Conservation (phyloP, 35 echinoderm and acorn worm species). For the Heliocidaris erythrogramma region DNA sequence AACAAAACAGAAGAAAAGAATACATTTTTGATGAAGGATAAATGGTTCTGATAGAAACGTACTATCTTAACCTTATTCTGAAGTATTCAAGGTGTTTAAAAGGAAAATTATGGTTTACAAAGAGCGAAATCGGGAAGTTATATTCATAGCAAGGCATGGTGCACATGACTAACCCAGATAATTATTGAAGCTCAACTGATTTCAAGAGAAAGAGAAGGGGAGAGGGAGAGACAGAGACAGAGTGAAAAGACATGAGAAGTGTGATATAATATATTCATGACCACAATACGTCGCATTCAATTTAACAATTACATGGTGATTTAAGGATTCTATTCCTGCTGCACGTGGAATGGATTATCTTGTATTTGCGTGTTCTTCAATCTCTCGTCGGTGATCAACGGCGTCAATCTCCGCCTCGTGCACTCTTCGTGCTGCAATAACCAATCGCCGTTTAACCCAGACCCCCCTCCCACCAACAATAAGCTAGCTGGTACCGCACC, state of each 20-base stretch:
- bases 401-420: neutral
- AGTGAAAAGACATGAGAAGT: neutral
- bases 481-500: neutral
- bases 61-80: neutral
- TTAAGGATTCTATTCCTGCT: neutral
- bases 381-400: neutral
- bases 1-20: neutral
- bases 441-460: slow-evolving; percentile 22
- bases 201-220: neutral
- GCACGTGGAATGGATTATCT: slow-evolving; percentile 38
- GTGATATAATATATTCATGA: slow-evolving; percentile 29
- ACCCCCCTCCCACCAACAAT: neutral
- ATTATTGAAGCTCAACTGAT: neutral
- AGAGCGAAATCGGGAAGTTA: too few species aligned
- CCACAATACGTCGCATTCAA: slow-evolving; percentile 18
- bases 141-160: too few species aligned
- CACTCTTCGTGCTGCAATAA: neutral
- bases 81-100: neutral
- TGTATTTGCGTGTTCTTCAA: neutral
- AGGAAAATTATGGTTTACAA: neutral
- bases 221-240: neutral
- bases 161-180: neutral
- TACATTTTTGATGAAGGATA: neutral
- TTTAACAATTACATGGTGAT: slow-evolving; percentile 40
- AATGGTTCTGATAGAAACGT: neutral